Conservation (phyloP, 2,797 vertebrate species). For the Enteromius afrohamiltoni region DNA sequence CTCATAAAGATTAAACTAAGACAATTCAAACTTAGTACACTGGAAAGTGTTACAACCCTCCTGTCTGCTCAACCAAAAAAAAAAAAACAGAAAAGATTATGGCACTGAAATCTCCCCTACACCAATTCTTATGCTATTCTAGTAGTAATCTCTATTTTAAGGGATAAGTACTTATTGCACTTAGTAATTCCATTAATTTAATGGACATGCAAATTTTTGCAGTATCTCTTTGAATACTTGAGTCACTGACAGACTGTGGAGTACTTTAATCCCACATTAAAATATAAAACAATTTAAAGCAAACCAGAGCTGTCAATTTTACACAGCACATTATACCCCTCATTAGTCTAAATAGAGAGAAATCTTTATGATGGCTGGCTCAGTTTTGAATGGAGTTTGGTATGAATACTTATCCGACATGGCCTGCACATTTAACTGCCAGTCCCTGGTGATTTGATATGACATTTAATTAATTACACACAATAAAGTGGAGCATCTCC, state of each 20-base stretch:
- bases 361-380: conserved; percentile 7
- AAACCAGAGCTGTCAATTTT: not conserved
- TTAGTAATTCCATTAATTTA: conserved; percentile 15
- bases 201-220: conserved; percentile 5
- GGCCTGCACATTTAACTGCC: conserved; percentile 1
- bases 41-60: not conserved
- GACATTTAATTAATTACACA: conserved; percentile 43
- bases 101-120: not conserved
- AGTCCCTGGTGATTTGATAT: conserved; percentile 40
- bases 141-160: conserved; percentile 1
- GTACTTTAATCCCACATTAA: conserved; percentile 16
- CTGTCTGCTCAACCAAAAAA: not conserved
- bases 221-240: conserved; percentile 20
- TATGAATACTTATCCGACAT: conserved; percentile 38
- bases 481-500: conserved; percentile 10
- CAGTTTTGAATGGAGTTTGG: conserved; percentile 17
- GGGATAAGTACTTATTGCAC: not conserved
- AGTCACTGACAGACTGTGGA: conserved; percentile 13
- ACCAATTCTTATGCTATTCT: not conserved
- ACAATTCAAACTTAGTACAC: not conserved
- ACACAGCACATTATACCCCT: not conserved
- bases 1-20: not conserved
- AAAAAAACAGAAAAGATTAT: not conserved
- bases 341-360: conserved; percentile 10
- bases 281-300: conserved; percentile 8